These are phyloP conservation scores for Chloroclystis v-ata DNA, from an alignment of 2,888 invertebrate genomes.

Conservation along the genomic window DNA sequence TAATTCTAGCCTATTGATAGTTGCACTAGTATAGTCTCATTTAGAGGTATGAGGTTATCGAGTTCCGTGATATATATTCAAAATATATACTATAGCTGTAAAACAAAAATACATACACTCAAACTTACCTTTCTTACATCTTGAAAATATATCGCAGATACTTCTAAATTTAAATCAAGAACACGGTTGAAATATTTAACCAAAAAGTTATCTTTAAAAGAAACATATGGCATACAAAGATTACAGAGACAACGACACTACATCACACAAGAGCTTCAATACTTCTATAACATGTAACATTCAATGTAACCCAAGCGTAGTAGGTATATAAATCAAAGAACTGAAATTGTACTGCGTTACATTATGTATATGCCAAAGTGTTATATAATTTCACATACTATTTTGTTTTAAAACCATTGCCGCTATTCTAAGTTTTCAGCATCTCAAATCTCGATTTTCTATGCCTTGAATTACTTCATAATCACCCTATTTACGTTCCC, in stretches of 20 bases:
- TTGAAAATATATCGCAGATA: constrained; percentile 35
- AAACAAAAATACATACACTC: not conserved
- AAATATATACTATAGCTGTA: constrained; percentile 3
- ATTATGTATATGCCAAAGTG: constrained; percentile 31
- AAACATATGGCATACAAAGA: not conserved
- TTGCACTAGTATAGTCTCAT: constrained; percentile 55
- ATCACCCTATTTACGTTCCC: too few species aligned
- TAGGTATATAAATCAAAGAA: constrained; percentile 53
- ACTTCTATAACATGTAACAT: constrained; percentile 35
- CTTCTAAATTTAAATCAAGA: constrained; percentile 5
- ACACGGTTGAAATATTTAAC: too few species aligned
- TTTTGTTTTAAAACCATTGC: too few species aligned
- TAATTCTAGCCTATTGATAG: constrained; percentile 56
- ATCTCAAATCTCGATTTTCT: too few species aligned
- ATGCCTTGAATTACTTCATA: too few species aligned
- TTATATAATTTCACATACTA: constrained; percentile 15
- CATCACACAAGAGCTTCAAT: constrained; percentile 71
- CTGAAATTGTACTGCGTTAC: constrained; percentile 52
- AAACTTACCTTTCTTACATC: not conserved
- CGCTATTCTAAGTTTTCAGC: too few species aligned
- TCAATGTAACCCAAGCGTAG: constrained; percentile 32
- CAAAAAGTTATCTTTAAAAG: too few species aligned
- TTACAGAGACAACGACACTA: constrained; percentile 72
- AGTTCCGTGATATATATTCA: constrained; percentile 28
- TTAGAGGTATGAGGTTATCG: constrained; percentile 30